Base-by-base conservation (phyloP, 2,888 invertebrate genomes). In the Hyalella azteca region DNA sequence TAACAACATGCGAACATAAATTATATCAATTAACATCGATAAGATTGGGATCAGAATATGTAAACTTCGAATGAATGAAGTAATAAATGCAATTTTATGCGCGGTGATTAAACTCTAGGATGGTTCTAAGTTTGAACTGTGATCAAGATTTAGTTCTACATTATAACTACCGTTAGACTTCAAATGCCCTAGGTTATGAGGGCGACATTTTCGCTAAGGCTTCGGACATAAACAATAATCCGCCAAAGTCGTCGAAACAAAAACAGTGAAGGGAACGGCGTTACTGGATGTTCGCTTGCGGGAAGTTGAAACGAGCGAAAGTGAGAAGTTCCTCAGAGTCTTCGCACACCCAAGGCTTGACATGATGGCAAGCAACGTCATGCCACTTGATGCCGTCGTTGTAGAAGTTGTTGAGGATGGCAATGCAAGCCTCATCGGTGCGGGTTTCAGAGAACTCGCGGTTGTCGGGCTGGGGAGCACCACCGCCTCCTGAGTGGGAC, bases 301-400 rank as follows among this genome's bases (percentile, higher is more conserved):
- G 83, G 78, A 81, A 79, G 59, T 73, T 95, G 88, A 93, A 92
- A 80, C 93, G 93, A 84, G 95, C 91, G 88, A 95, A 95, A 88
- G 92, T 93, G 86, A 95, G 91, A 83, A 96, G 91, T 87, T 95
- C 95, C 78, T 95, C 95, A 83, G 93, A 93, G 89, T 96, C 95
- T 88, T 95, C 96, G 88, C 95, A 96, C 86, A 96, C 92, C 88
- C 95, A 92, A 1, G 95, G 95, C 88, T 96, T 96, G 89, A 95
- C 94, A 89, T 95, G 95, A 89, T 95, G 95, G 89, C 95, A 95
- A 85, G 95, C 95, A 78, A 95, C 95, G 88, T 95, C 95, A 89
- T 95, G 95, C 95, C 95, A 96, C 85, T 94, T 94, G 88, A 96
- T 94, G 85, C 95, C 95, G 87, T 96, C 96, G 87, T 93, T 94